Evolutionary conservation across 1,140 invertebrate genomes (phyloP).

Genomic region (Orchesella cincta): DNA sequence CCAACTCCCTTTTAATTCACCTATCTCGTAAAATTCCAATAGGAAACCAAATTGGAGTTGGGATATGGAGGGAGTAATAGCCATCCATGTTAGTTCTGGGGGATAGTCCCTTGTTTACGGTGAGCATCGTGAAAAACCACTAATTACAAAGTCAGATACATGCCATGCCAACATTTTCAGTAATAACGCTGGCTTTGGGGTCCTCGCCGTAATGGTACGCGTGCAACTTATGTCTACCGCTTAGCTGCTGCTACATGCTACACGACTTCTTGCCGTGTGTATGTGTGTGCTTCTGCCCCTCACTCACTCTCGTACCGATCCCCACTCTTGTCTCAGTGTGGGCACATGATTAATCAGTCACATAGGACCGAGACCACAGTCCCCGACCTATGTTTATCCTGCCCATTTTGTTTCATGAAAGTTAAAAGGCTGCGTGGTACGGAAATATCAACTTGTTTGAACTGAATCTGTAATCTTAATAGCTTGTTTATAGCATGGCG

Average conservation of each 20-base stretch:
- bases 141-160: slow-evolving; percentile 14
- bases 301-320: too few relatives aligned
- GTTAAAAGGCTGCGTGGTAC: not conserved
- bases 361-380: slow-evolving; percentile 7
- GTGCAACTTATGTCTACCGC: too few relatives aligned
- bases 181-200: too few relatives aligned
- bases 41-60: too few relatives aligned
- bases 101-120: not conserved
- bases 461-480: not conserved
- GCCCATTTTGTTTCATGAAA: not conserved
- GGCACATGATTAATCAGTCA: slow-evolving; percentile 23
- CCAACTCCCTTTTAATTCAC: not conserved
- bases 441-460: not conserved
- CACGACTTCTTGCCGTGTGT: too few relatives aligned
- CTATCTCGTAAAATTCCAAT: not conserved
- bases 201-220: too few relatives aligned
- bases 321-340: too few relatives aligned
- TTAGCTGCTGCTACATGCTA: too few relatives aligned
- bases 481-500: not conserved
- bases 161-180: slow-evolving; percentile 15
- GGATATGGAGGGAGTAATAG: too few relatives aligned
- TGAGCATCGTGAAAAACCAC: slow-evolving; percentile 18
- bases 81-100: not conserved
- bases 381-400: slow-evolving; percentile 9
- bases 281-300: too few relatives aligned